Percentiles rank a stretch among this genome's conserved stretches.
These are phyloP conservation scores for Dinothrombium tinctorium DNA, from an alignment of 1,140 invertebrate species.

Conservation along the genomic window DNA sequence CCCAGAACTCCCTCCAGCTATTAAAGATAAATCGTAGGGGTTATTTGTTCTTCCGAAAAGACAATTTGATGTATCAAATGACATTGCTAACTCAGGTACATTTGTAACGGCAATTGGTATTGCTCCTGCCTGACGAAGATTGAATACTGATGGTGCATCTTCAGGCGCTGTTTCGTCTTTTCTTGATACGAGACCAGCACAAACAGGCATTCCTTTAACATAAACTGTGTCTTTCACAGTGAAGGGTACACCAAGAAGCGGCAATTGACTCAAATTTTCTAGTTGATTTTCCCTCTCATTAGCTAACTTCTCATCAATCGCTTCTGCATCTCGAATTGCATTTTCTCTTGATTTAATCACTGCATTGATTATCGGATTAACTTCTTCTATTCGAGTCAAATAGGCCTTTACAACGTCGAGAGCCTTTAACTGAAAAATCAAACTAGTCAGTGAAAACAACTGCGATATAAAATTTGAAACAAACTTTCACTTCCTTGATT, in stretches of 20 bases:
- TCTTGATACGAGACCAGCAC: slow-evolving; percentile 9
- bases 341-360: slow-evolving; percentile 45
- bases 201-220: slow-evolving; percentile 11
- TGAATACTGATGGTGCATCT: slow-evolving; percentile 26
- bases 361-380: slow-evolving; percentile 58
- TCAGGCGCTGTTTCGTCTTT: slow-evolving; percentile 29
- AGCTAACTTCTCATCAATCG: slow-evolving; percentile 39
- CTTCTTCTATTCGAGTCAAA: slow-evolving; percentile 44
- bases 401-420: slow-evolving; percentile 25
- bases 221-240: slow-evolving; percentile 13
- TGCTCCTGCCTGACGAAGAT: not conserved
- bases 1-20: slow-evolving; percentile 37
- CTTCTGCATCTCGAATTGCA: slow-evolving; percentile 42
- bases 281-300: slow-evolving; percentile 30
- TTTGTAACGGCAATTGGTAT: slow-evolving; percentile 55
- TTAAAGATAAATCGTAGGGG: slow-evolving; percentile 60
- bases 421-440: slow-evolving; percentile 9
- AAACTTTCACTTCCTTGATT: no score
- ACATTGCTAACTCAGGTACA: slow-evolving; percentile 54
- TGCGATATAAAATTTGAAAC: no score
- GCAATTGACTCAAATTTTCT: slow-evolving; percentile 14
- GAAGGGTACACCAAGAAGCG: slow-evolving; percentile 16
- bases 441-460: not conserved
- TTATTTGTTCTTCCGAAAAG: slow-evolving; percentile 63
- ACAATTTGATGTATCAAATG: slow-evolving; percentile 69